Evolutionary conservation across 2,113 vertebrate species (phyloP).

Genomic region (Osmerus eperlanus): DNA sequence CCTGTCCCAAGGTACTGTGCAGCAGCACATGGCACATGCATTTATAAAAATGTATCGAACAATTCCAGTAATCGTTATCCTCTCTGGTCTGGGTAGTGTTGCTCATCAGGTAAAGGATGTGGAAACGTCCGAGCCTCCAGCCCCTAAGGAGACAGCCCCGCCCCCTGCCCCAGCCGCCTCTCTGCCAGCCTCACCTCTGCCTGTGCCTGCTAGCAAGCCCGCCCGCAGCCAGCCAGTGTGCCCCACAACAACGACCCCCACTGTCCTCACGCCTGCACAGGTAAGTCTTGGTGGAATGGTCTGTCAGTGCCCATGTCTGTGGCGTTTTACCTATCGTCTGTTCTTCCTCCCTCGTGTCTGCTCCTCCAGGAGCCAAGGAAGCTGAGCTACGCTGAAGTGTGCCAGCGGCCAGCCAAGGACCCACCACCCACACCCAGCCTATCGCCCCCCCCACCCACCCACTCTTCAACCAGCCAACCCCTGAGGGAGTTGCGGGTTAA

Average conservation of each 20-base stretch:
- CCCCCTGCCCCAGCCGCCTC: neutral
- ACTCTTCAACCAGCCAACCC: constrained; percentile 73
- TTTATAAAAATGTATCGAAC: neutral
- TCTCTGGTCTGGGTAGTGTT: constrained; percentile 24
- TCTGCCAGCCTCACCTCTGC: constrained; percentile 32
- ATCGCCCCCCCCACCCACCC: constrained; percentile 38
- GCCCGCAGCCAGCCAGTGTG: constrained; percentile 31
- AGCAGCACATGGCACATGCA: neutral
- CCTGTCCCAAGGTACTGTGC: constrained; percentile 52
- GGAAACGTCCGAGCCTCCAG: constrained; percentile 56
- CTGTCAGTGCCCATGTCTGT: neutral
- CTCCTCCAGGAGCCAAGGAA: constrained; percentile 83
- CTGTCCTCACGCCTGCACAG: constrained; percentile 37
- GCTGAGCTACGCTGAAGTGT: constrained; percentile 95
- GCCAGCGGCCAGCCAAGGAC: constrained; percentile 80
- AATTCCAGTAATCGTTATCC: neutral
- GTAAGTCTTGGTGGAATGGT: constrained; percentile 39
- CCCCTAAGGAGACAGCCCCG: constrained; percentile 59
- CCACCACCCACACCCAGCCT: constrained; percentile 34
- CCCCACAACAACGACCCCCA: constrained; percentile 17
- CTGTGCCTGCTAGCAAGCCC: constrained; percentile 9
- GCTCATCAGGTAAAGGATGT: constrained; percentile 67
- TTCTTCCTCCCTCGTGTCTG: neutral
- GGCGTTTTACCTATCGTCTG: neutral
- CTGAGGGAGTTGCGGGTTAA: constrained; percentile 88